Evolutionary conservation across 2,113 vertebrate genomes (phyloP), one percentile per base, ranked within the genome.

Genomic region (Alces alces): DNA sequence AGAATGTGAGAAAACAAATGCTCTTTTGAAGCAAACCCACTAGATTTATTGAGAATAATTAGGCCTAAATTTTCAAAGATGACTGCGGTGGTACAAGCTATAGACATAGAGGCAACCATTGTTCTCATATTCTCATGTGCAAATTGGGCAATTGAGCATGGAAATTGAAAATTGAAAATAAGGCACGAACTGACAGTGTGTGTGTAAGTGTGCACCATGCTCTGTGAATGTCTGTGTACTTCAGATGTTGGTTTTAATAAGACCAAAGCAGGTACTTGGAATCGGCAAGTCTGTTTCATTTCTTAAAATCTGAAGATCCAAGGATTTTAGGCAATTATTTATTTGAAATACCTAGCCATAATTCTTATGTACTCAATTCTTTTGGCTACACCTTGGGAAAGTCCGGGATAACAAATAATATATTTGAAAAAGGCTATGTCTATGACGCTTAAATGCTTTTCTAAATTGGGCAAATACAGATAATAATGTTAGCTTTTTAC

Each of bases 111-210:
- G 66, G 66, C 58, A 83, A 25, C 21, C 45, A 83, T 93, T 97
- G 91, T 98, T 93, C 82, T 91, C 94, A 64, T 79, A 95, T 76
- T 89, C 64, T 94, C 84, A 80, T 86, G 88, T 95, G 88, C 57
- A 91, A 82, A 96, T 91, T 92, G 58, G 89, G 97, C 93, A 96
- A 95, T 25, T 96, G 70, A 95, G 96, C 86, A 58, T 80, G 82
- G 61, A 95, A 91, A 94, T 55, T 96, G 64, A 76, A 96, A 93
- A 97, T 36, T 86, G 93, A 70, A 95, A 88, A 82, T 89, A 58
- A 89, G 76, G 78, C 85, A 83, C 84, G 82, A 91, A 89, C 50
- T 64, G 91, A 93, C 94, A 93, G 54, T n/a, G 55, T 95, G 84
- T 93, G 5, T 89, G 27, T 89, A 89, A 94, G 73, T 64, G 60